Base-by-base conservation (phyloP, 2,797 vertebrate genomes). In the Acrocephalus scirpaceus region DNA sequence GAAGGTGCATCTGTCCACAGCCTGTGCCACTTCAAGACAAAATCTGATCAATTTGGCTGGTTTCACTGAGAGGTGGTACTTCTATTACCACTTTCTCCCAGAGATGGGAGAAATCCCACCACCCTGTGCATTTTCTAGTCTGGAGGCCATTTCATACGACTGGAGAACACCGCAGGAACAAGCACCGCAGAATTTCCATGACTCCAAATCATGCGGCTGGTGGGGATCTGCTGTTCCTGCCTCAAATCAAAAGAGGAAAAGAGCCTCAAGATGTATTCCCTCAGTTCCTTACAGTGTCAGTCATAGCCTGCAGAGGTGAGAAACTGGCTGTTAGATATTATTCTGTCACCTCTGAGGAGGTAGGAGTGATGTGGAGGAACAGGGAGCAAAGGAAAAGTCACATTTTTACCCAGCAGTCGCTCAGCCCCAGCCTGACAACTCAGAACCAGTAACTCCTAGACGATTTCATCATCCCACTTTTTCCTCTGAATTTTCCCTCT, bases 291-390 rank as follows among this genome's bases (percentile, higher is more conserved):
- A 25, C 36, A 61, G 80, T 81, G 75, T 75, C 86, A 97, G 76
- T 89, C 92, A 70, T 54, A 88, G 83, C 75, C 60, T 86, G 95
- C 92, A 92, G 85, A 87, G 69, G 70, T 94, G 93, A 80, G 72
- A 95, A 95, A 94, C 60, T n/a, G 54, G 7, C 69, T 84, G 74
- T 62, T 94, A 69, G 80, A 87, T 81, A 89, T 89, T 62, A 51
- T 73, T 38, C 40, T 96, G 83, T 58, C 86, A 92, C 85, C 56
- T 93, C 67, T 72, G 65, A 81, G 82, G 74, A 95, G 62, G 66
- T 66, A 71, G 69, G 71, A 84, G 72, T 38, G 40, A 61, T 72
- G 34, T 58, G 61, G 74, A 76, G 65, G 62, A 65, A 64, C 16
- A 11, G 25, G 38, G 48, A 70, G 74, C 18, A 61, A 67, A 74